Conservation (phyloP, 2,797 vertebrate genomes). For the Picus viridis region DNA sequence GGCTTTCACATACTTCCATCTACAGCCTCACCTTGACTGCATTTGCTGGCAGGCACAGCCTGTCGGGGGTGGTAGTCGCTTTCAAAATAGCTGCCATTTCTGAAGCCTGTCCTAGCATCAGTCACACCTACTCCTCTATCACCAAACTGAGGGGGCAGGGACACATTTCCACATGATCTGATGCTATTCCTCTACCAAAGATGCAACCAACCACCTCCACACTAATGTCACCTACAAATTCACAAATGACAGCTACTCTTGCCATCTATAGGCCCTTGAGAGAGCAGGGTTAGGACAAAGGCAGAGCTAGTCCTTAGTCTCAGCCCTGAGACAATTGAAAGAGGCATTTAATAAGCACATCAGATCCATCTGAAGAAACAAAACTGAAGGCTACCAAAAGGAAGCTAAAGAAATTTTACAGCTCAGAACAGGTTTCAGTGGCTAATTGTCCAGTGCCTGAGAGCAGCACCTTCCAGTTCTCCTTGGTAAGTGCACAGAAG, state of each 20-base stretch:
- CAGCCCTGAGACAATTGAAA: neutral
- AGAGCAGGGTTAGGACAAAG: neutral
- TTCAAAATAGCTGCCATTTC: neutral
- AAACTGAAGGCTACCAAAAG: neutral
- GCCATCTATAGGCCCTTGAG: neutral
- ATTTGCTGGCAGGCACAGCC: neutral
- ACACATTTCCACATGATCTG: neutral
- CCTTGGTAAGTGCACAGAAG: neutral
- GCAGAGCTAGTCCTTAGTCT: neutral
- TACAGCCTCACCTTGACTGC: neutral
- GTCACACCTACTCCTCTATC: too few species aligned
- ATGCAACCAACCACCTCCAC: neutral
- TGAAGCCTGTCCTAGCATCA: neutral
- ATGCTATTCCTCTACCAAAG: neutral
- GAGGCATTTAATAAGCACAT: neutral
- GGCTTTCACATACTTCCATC: neutral
- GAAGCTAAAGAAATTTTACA: neutral
- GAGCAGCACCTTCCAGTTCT: neutral
- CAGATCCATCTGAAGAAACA: neutral
- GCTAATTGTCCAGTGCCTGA: neutral
- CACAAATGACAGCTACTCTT: neutral
- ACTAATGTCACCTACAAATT: neutral
- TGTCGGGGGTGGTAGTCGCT: neutral
- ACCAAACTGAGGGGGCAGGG: neutral
- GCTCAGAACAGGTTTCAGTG: neutral